Percentiles rank a stretch among this genome's conserved stretches.
Evolutionary conservation across 2,888 invertebrate genomes (phyloP).

Genomic region (Melanotus villosus): DNA sequence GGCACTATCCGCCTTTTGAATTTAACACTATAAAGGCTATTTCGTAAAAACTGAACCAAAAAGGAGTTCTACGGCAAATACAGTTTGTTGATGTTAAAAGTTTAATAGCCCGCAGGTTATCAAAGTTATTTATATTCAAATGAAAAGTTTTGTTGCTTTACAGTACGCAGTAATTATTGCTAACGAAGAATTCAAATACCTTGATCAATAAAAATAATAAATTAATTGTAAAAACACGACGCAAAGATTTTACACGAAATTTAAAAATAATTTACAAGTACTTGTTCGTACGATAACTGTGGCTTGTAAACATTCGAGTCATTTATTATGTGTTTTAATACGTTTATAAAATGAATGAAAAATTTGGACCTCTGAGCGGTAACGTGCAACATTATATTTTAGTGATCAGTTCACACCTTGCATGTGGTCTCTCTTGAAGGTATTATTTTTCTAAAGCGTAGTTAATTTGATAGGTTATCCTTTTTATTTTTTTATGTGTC

Average conservation of each 20-base stretch:
- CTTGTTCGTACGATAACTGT: conserved; percentile 24
- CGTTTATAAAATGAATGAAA: conserved; percentile 47
- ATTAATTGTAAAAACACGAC: conserved; percentile 23
- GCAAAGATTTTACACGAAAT: conserved; percentile 14
- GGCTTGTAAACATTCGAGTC: conserved; percentile 17
- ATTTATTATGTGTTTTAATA: conserved; percentile 35
- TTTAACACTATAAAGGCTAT: too few relatives aligned
- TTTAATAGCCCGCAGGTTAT: too few relatives aligned
- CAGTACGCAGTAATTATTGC: too few relatives aligned
- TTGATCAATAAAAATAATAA: neutral
- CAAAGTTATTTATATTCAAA: too few relatives aligned
- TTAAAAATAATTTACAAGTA: conserved; percentile 28
- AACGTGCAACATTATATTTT: conserved; percentile 47
- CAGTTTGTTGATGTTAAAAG: too few relatives aligned
- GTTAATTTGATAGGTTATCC: conserved; percentile 19
- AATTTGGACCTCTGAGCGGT: conserved; percentile 43
- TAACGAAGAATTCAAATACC: neutral
- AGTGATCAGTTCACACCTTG: conserved; percentile 48
- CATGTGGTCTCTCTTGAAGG: conserved; percentile 34
- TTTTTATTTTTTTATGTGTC: neutral
- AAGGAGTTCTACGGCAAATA: too few relatives aligned
- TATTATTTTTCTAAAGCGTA: conserved; percentile 16
- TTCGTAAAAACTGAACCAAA: too few relatives aligned
- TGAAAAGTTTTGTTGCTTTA: too few relatives aligned
- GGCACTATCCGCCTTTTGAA: too few relatives aligned